These are phyloP conservation scores for Phthorimaea operculella DNA, from an alignment of 1,140 invertebrate genomes.

Conservation along the genomic window DNA sequence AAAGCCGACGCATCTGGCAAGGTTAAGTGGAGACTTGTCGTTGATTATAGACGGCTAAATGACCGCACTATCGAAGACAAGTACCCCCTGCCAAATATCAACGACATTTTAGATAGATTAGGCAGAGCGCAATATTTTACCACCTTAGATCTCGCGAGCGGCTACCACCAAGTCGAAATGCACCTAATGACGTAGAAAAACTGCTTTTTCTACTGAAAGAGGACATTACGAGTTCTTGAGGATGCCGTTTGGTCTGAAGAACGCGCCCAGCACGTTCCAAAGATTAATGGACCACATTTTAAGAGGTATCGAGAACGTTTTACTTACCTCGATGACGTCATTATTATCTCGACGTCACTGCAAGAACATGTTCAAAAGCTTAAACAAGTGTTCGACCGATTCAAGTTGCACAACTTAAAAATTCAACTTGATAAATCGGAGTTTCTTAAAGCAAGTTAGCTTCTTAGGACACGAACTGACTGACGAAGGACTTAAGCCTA, in stretches of 20 bases:
- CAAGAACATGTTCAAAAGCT: constrained; percentile 34
- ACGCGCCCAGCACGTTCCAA: constrained; percentile 3
- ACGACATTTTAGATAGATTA: constrained; percentile 49
- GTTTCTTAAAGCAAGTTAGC: constrained; percentile 12
- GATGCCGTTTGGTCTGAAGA: constrained; percentile 4
- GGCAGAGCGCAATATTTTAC: constrained; percentile 25
- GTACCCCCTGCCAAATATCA: constrained; percentile 63
- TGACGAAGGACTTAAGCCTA: constrained; percentile 18
- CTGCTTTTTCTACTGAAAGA: constrained; percentile 41
- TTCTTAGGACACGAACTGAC: constrained; percentile 19
- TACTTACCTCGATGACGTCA: constrained; percentile 19
- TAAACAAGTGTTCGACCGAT: constrained; percentile 24
- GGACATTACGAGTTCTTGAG: constrained; percentile 33
- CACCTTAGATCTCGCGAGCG: constrained; percentile 42
- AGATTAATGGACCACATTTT: constrained; percentile 4
- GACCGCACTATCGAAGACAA: constrained; percentile 38
- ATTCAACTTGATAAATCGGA: constrained; percentile 40
- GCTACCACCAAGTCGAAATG: constrained; percentile 57
- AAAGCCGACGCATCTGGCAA: constrained; percentile 6
- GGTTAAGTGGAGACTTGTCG: constrained; percentile 11
- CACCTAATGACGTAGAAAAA: constrained; percentile 39
- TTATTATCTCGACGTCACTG: constrained; percentile 15
- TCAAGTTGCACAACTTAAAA: constrained; percentile 33
- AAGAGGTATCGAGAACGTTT: constrained; percentile 11
- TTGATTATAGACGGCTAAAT: constrained; percentile 39